phyloP scores from a whole-genome alignment of 2,888 invertebrate genomes.

The Smittia aterrima region DNA sequence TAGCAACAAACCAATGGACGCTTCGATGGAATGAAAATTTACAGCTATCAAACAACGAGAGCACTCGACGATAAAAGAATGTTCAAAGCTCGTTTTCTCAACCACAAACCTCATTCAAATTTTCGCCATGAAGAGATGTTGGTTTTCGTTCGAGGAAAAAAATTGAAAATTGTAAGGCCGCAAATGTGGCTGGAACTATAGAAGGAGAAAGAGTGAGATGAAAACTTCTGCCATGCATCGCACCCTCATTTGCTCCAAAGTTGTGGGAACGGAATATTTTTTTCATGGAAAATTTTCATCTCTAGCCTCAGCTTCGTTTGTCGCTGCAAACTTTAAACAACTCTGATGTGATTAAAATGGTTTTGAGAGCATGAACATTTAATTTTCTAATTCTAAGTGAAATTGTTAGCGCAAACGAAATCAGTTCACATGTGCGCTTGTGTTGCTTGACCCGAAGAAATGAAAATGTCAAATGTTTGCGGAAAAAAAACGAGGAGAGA shows the following conservation, averaged over 20 bases:
- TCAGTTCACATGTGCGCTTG: no score
- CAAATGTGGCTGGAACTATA: background rate
- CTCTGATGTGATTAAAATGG: background rate
- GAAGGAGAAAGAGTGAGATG: background rate
- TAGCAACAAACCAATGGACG: background rate
- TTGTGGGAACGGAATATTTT: no score
- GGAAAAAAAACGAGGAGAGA: background rate
- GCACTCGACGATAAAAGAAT: background rate
- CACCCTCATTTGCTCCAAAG: background rate
- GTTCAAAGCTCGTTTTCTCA: background rate
- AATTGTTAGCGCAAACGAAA: no score
- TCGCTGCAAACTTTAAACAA: no score
- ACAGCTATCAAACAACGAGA: constrained; percentile 1
- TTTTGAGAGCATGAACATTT: background rate
- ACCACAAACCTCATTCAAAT: constrained; percentile 11
- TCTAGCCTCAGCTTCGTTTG: no score
- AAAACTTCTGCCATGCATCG: background rate
- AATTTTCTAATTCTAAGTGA: no score
- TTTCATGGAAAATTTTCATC: no score
- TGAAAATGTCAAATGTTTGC: no score
- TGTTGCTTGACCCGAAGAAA: no score
- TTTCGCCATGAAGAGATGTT: background rate
- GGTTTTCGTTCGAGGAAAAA: background rate
- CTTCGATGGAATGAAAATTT: background rate
- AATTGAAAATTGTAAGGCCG: background rate